Evolutionary conservation across 2,888 invertebrate genomes (phyloP).

Genomic region (Pseudococcus viburni): DNA sequence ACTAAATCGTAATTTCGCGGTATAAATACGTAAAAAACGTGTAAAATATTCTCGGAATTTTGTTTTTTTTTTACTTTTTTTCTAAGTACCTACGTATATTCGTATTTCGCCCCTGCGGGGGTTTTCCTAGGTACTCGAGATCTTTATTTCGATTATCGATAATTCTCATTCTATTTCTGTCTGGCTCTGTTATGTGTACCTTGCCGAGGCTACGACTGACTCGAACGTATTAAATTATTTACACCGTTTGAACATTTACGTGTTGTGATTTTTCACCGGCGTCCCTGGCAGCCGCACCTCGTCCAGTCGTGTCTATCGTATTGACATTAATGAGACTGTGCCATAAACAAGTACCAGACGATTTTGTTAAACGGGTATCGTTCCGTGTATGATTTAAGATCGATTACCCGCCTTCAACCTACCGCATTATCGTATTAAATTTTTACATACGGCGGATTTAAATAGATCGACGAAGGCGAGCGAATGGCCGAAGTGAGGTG

Average conservation of each 20-base stretch:
- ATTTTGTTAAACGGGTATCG: conserved; percentile 52
- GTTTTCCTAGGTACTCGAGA: not conserved
- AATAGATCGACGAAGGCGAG: not conserved
- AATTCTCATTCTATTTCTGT: not conserved
- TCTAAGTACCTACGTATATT: not conserved
- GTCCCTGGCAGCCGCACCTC: not conserved
- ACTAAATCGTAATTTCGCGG: conserved; percentile 13
- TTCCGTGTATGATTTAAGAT: conserved; percentile 53
- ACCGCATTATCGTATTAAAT: conserved; percentile 44
- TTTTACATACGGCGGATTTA: not conserved
- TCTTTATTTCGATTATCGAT: conserved; percentile 5
- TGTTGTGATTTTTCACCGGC: conserved; percentile 28
- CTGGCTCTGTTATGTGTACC: not conserved
- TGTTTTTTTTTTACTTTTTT: not conserved
- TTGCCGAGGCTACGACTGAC: not conserved
- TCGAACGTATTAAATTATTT: conserved; percentile 29
- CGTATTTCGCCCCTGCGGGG: not conserved
- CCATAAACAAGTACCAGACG: conserved; percentile 41
- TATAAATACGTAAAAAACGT: not conserved
- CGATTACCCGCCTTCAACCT: conserved; percentile 41
- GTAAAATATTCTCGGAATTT: conserved; percentile 13
- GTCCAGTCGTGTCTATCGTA: conserved; percentile 2
- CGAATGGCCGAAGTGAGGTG: not conserved
- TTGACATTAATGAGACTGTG: conserved; percentile 52
- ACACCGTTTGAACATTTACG: conserved; percentile 38